Evolutionary conservation across 2,888 invertebrate species (phyloP).

Genomic region (Trichopoda pennipes): DNA sequence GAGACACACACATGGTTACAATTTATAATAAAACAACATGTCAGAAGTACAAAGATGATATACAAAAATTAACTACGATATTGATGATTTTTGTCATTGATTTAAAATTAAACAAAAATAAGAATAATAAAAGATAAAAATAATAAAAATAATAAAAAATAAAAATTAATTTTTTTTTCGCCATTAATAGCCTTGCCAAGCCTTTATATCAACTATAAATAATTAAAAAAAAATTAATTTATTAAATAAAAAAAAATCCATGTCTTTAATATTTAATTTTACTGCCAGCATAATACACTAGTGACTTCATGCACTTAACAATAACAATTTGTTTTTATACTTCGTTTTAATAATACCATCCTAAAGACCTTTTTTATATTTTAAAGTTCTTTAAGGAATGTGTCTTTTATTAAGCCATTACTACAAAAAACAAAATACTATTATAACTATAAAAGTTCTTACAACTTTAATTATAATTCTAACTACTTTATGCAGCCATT

Average conservation of each 20-base stretch:
- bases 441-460: constrained; percentile 15
- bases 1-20: neutral
- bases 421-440: neutral
- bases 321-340: constrained; percentile 7
- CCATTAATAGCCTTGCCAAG: neutral
- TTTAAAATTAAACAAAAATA: too few relatives aligned
- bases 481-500: constrained; percentile 43
- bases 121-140: too few relatives aligned
- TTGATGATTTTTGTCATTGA: constrained; percentile 1
- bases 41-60: neutral
- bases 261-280: too few relatives aligned
- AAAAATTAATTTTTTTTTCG: neutral
- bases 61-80: too few relatives aligned
- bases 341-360: neutral
- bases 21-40: neutral
- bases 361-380: neutral
- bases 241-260: neutral
- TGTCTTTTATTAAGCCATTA: constrained; percentile 60
- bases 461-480: constrained; percentile 45
- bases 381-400: neutral
- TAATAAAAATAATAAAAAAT: neutral
- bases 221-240: neutral
- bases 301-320: too few relatives aligned
- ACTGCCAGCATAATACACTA: neutral
- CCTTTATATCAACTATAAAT: neutral